Conservation (phyloP, 1,140 invertebrate species). For the Agrypnia vestita region DNA sequence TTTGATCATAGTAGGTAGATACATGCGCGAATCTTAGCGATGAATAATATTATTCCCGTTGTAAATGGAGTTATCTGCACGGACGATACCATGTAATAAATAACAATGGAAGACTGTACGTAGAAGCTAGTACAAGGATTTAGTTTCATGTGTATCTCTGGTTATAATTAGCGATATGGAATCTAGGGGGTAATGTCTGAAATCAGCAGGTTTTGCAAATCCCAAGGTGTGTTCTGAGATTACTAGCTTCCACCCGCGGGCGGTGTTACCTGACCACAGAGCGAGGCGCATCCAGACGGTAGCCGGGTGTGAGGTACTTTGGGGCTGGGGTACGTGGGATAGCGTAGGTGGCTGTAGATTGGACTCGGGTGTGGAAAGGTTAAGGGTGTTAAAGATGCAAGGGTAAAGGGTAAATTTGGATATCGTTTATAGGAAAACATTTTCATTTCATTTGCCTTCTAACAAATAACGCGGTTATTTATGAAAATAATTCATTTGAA, state of each 20-base stretch:
- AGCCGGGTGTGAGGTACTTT: constrained; percentile 13
- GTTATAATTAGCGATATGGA: constrained; percentile 43
- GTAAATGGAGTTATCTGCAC: constrained; percentile 17
- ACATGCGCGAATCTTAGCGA: too few species aligned
- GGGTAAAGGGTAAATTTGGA: constrained; percentile 26
- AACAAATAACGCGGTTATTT: too few species aligned
- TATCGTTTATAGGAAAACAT: neutral
- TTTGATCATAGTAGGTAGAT: too few species aligned
- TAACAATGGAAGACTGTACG: constrained; percentile 16
- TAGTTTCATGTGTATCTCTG: constrained; percentile 8
- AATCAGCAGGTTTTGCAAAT: constrained; percentile 47
- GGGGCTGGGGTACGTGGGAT: neutral
- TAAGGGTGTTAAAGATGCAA: constrained; percentile 40
- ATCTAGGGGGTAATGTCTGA: constrained; percentile 30
- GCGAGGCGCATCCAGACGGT: constrained; percentile 22
- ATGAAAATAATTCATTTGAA: too few species aligned
- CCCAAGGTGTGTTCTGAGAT: constrained; percentile 43
- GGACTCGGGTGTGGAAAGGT: constrained; percentile 32
- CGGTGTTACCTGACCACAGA: constrained; percentile 37
- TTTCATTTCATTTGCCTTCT: too few species aligned
- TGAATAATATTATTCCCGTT: too few species aligned
- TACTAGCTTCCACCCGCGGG: constrained; percentile 32
- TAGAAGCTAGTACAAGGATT: constrained; percentile 6
- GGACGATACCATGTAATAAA: constrained; percentile 6
- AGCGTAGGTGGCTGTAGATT: constrained; percentile 5